Evolutionary conservation across 35 echinoderm and acorn worm species (phyloP).

Genomic region (Anneissia japonica): DNA sequence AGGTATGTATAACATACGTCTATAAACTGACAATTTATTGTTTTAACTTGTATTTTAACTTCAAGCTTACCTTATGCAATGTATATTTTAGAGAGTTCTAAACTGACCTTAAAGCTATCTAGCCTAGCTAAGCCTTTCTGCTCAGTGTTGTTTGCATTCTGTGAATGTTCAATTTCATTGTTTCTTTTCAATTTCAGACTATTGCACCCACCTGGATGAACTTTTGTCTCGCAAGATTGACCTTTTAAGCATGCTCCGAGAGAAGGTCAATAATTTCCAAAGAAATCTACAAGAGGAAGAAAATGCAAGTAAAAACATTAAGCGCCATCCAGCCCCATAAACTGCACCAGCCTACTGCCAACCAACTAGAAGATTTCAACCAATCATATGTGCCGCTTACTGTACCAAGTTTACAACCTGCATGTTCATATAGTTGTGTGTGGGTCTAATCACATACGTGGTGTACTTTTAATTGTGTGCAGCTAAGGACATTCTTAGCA

Average conservation of each 20-base stretch:
- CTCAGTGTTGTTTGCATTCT: too few species aligned
- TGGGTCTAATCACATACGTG: too few species aligned
- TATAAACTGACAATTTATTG: too few species aligned
- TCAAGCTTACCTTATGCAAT: too few species aligned
- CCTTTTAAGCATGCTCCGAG: constrained; percentile 47
- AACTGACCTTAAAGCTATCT: too few species aligned
- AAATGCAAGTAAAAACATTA: constrained; percentile 97
- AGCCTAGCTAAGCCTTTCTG: too few species aligned
- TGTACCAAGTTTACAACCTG: neutral
- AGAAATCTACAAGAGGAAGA: constrained; percentile 78
- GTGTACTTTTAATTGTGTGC: too few species aligned
- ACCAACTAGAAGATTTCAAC: neutral
- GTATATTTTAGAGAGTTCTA: too few species aligned
- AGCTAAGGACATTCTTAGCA: too few species aligned
- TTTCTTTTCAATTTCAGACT: constrained; percentile 42
- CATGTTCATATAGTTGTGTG: too few species aligned
- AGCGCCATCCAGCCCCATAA: constrained; percentile 37
- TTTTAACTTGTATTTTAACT: too few species aligned
- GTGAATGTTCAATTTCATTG: too few species aligned
- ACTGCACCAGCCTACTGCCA: neutral
- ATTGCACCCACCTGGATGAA: constrained; percentile 64
- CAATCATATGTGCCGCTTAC: neutral
- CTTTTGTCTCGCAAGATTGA: constrained; percentile 85
- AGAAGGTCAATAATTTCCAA: constrained; percentile 68
- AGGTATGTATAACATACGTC: constrained; percentile 36